These are phyloP conservation scores for Drymodes brunneopygia DNA, from an alignment of 2,113 vertebrate species.

Conservation along the genomic window DNA sequence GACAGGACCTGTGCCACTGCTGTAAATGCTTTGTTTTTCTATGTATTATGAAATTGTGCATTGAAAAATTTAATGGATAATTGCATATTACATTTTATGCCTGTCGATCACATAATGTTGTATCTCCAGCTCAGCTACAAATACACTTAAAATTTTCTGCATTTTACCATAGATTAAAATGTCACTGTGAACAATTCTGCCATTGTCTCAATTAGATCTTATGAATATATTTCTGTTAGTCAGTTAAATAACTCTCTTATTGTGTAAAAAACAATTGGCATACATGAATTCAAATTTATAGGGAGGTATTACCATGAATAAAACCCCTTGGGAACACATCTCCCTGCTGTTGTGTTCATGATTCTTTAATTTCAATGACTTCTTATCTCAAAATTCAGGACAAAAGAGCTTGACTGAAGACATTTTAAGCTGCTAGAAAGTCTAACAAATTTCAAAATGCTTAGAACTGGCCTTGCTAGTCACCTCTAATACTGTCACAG, in stretches of 20 bases:
- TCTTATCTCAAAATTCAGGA: background rate
- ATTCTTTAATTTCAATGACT: background rate
- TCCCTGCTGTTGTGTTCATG: background rate
- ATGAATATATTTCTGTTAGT: background rate
- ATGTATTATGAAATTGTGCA: background rate
- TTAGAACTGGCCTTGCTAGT: background rate
- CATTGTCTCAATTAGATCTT: background rate
- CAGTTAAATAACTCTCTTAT: background rate
- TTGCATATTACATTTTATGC: background rate
- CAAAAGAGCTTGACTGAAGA: background rate
- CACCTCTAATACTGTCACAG: background rate
- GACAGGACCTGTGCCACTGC: background rate
- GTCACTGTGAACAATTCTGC: background rate
- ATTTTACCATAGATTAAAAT: conserved; percentile 1
- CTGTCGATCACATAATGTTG: background rate
- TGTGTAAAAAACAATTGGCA: background rate
- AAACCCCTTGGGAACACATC: background rate
- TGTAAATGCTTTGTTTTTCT: background rate
- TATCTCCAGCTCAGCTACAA: background rate
- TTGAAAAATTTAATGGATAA: background rate
- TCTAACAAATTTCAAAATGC: background rate
- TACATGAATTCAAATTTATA: background rate
- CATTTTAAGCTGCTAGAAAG: background rate
- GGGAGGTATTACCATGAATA: background rate
- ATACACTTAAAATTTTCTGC: background rate